Percentiles rank a stretch among this genome's conserved stretches.
Conservation (phyloP, 2,113 vertebrate species). For the Corythornis cristatus region DNA sequence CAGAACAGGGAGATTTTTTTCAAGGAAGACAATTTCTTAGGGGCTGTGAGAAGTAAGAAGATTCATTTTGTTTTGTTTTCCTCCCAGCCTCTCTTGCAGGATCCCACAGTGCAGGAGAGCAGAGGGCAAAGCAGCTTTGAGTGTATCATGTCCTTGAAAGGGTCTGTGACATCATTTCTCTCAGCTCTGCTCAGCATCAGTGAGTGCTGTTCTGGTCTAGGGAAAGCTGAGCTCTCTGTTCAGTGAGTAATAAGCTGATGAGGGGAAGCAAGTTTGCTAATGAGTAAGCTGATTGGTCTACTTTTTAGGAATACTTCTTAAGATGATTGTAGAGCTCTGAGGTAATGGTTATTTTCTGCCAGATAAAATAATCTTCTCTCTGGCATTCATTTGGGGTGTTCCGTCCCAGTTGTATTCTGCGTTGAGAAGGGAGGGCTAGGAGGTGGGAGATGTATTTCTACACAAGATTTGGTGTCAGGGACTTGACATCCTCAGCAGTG, state of each 20-base stretch:
- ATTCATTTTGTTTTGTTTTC: not conserved
- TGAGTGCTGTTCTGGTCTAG: not conserved
- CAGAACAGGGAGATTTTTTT: not conserved
- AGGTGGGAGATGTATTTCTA: not conserved
- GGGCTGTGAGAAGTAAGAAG: not conserved
- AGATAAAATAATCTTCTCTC: not conserved
- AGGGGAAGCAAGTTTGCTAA: not conserved
- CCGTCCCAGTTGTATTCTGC: not conserved
- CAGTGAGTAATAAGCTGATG: not conserved
- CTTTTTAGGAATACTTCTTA: not conserved
- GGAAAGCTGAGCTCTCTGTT: not conserved
- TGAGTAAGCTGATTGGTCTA: not conserved
- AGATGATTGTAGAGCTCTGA: not conserved
- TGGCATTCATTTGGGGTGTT: not conserved
- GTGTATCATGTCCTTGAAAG: fast-evolving
- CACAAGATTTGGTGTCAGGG: not conserved
- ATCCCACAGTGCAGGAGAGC: not conserved
- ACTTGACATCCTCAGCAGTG: not conserved
- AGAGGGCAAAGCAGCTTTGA: not conserved
- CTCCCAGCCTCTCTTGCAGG: not conserved
- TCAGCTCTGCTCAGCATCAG: fast-evolving
- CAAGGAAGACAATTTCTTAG: not conserved
- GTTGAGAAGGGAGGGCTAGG: not conserved
- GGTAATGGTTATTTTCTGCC: not conserved
- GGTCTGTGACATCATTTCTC: not conserved